phyloP scores from a whole-genome alignment of 2,113 vertebrate genomes.

The Sitta europaea region DNA sequence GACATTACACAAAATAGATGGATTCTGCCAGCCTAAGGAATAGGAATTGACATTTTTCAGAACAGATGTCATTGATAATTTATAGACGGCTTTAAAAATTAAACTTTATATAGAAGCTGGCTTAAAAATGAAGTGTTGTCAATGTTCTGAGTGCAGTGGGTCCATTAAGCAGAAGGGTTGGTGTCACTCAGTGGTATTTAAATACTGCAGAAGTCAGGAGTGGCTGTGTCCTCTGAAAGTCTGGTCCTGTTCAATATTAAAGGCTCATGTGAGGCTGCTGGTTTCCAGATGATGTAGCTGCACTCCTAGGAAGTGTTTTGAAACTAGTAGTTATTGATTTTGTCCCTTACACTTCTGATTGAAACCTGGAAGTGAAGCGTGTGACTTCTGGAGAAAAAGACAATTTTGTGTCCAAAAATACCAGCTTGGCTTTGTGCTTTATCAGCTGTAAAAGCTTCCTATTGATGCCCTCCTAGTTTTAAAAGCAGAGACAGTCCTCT shows the following conservation, averaged over 20 bases:
- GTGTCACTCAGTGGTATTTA: not conserved
- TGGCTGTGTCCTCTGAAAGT: not conserved
- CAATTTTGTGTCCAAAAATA: not conserved
- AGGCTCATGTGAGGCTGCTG: not conserved
- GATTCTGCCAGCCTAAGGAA: not conserved
- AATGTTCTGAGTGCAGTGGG: constrained; percentile 34
- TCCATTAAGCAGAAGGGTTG: not conserved
- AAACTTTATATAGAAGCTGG: constrained; percentile 21
- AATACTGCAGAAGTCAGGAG: constrained; percentile 40
- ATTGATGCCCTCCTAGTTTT: not conserved
- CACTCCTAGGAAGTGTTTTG: not conserved
- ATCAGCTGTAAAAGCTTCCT: not conserved
- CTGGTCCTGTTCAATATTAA: not conserved
- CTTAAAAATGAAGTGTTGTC: constrained; percentile 49
- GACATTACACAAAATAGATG: not conserved
- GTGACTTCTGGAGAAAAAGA: not conserved
- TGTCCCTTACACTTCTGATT: not conserved
- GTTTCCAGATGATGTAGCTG: not conserved
- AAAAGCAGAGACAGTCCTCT: not conserved
- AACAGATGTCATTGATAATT: constrained; percentile 59
- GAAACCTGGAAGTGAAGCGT: not conserved
- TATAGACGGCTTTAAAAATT: constrained; percentile 64
- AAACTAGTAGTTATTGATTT: not conserved
- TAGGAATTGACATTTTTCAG: constrained; percentile 37
- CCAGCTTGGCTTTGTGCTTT: not conserved